Evolutionary conservation across 2,113 vertebrate species (phyloP).

Genomic region (Scomber scombrus): DNA sequence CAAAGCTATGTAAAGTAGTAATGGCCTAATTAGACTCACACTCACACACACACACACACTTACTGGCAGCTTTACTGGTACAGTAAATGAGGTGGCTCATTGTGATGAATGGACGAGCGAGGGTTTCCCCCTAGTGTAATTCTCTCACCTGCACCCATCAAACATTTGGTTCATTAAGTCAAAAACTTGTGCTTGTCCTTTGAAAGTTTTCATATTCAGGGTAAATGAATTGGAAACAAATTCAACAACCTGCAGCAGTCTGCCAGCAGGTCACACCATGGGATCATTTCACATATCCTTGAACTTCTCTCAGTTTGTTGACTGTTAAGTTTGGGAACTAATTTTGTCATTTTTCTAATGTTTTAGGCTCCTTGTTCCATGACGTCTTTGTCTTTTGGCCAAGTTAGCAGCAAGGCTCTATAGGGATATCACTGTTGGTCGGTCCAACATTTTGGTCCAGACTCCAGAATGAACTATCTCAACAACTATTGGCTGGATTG

Average conservation of each 20-base stretch:
- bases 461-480: no score
- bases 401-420: no score
- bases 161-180: constrained; percentile 55
- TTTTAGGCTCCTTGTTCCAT: background rate
- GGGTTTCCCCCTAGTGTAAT: constrained; percentile 38
- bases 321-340: background rate
- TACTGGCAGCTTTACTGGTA: constrained; percentile 56
- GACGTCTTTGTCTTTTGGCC: background rate
- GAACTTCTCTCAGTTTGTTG: background rate
- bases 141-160: constrained; percentile 43
- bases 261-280: background rate
- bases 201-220: constrained; percentile 37
- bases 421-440: no score
- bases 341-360: background rate
- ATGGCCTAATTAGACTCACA: constrained; percentile 52
- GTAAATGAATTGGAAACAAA: constrained; percentile 50
- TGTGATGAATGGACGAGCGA: constrained; percentile 67
- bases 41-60: constrained; percentile 5
- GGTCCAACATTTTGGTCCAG: no score
- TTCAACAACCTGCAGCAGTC: background rate
- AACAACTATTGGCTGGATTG: no score
- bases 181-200: constrained; percentile 41
- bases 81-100: constrained; percentile 75
- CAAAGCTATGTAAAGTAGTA: constrained; percentile 55
- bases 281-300: constrained; percentile 22